Evolutionary conservation across 2,888 invertebrate genomes (phyloP), one percentile per base, ranked within the genome.

Genomic region (Polydrusus cervinus): DNA sequence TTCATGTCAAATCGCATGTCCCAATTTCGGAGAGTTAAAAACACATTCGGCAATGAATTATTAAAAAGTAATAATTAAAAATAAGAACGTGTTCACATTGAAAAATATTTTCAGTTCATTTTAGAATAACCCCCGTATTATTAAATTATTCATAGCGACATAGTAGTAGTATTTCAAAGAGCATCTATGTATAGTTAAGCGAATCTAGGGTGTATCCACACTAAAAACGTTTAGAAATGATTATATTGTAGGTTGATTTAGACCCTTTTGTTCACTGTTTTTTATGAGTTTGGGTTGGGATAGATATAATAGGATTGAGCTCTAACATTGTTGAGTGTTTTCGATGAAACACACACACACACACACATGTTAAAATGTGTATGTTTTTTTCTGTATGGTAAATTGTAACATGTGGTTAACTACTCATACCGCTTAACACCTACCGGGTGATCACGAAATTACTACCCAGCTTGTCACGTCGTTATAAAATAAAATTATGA

Each of bases 271-370:
- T 71, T 64, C 53, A 11, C 13, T 5, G 71, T 71, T 71, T 71
- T 71, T 71, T 71, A 71, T 25, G 64, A 71, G 71, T 64, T 71
- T 53, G 40, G 71, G 53, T 20, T 71, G 71, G 71, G 71, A 64
- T 62, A 71, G 34, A 45, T 62, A 71, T 71, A 71, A 71, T 71
- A 51, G 71, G 64, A 64, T 71, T 71, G 64, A 64, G 20, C 62
- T 55, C 16, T 25, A 51, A 55, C 71, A 64, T 71, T 71, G 71
- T 71, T 5, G 40, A 71, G 71, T 64, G 64, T 71, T 64, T 30
- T 38, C n/a, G 30, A 64, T 53, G 49, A 43, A 45, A 64, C 71
- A 53, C 71, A 71, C 71, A 71, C 53, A 53, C 64, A 43, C 30
- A 64, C 71, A 53, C 71, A 71, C 71, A 71, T 64, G 64, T 71